Conservation (phyloP, 1,140 invertebrate genomes). For the Arctopsyche grandis region DNA sequence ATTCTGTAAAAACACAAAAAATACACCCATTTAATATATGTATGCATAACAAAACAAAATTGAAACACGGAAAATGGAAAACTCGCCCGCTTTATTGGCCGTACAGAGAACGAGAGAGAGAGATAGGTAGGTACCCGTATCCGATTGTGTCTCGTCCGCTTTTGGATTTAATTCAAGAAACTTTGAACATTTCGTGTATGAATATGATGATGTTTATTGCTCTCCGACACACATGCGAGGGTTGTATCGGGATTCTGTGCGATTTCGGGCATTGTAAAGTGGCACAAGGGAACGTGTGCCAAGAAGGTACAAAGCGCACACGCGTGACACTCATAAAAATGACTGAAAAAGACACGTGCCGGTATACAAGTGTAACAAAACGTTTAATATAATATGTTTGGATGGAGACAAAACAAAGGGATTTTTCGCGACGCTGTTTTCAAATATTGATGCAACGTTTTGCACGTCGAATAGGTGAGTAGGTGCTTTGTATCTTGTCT, state of each 20-base stretch:
- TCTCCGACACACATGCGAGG: background rate
- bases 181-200: conserved; percentile 12
- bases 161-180: conserved; percentile 25
- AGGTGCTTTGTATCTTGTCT: too few species aligned
- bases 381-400: too few species aligned
- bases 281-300: background rate
- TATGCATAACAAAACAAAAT: too few species aligned
- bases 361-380: too few species aligned
- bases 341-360: background rate
- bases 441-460: too few species aligned
- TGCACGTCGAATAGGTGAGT: too few species aligned
- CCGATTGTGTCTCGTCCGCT: conserved; percentile 4
- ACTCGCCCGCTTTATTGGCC: too few species aligned
- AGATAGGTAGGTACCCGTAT: background rate
- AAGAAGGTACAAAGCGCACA: background rate
- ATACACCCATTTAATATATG: background rate
- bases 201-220: conserved; percentile 23
- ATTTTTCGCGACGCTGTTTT: too few species aligned
- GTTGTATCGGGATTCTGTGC: too few species aligned
- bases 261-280: background rate
- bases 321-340: conserved; percentile 12
- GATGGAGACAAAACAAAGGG: too few species aligned
- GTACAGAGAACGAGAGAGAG: too few species aligned
- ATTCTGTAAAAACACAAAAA: conserved; percentile 66
- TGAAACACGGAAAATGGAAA: too few species aligned